Evolutionary conservation across 2,888 invertebrate genomes (phyloP), one percentile per base, ranked within the genome.

Genomic region (Maniola hyperantus): DNA sequence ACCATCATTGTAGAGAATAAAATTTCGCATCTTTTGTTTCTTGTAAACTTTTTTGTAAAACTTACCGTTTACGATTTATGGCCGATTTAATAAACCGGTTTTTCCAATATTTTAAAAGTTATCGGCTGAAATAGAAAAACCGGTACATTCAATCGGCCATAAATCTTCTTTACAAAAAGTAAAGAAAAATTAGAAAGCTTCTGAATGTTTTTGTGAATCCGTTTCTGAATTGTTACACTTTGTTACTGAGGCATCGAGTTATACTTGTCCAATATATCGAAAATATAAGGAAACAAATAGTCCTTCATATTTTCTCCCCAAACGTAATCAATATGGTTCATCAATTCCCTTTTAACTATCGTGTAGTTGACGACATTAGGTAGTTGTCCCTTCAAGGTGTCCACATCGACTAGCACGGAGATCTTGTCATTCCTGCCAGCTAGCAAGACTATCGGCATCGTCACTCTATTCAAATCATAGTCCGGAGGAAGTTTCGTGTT

Each of bases 391-490:
- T 67, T 72, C 2, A 85, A 64, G 0, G 67, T 60, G 0, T 70
- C 63, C 0, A 80, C 81, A 53, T 87, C 83, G 33, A 72, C 64
- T 2, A 81, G 39, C 2, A 76, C 75, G 0, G 83, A 77, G 13
- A 84, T 26, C 2, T 69, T 67, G 51, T 87, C 87, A 57, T 82
- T 81, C n/a, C 67, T 68, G 0, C 77, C 82, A 5, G 73, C 79
- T 0, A 84, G 42, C 55, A 86, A 44, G 0, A 77, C 77, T 0
- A 78, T 66, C 0, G 73, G 73, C 75, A 81, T 79, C 0, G 75
- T 82, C 6, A 86, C 75, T 59, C 78, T 79, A 8, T 57, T 72
- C 53, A 87, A 63, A 42, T 84, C 74, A 59, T 87, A 87, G 0
- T 69, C 63, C 0, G 86, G 86, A 0, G 85, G 80, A 1, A 39